Conservation (phyloP, 1,140 invertebrate species). For the Grapholita molesta region DNA sequence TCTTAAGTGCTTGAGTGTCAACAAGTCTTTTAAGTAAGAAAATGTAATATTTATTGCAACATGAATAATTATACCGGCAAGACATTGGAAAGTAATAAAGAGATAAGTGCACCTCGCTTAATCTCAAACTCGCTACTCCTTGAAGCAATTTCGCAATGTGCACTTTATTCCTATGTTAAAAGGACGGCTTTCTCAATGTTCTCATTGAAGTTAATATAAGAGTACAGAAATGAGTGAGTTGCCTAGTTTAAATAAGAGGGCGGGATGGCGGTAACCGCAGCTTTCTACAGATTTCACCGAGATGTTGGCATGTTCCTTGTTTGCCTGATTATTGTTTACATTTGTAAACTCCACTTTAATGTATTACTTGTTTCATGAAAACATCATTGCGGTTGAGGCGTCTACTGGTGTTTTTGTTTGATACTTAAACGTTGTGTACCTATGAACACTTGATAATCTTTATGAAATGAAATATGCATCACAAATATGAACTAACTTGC, state of each 20-base stretch:
- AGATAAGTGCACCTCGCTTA: conserved; percentile 7
- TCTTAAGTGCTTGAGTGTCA: not conserved
- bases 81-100: conserved; percentile 11
- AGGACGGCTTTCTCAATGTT: not conserved
- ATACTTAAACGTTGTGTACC: not conserved
- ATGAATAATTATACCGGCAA: conserved; percentile 4
- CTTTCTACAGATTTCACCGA: conserved; percentile 51
- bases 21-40: not conserved
- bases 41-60: not conserved
- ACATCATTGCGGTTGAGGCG: not conserved
- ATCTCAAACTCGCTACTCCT: not conserved
- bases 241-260: conserved; percentile 54
- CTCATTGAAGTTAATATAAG: conserved; percentile 33
- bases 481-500: too few species aligned
- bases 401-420: not conserved
- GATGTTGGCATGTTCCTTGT: not conserved
- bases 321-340: not conserved
- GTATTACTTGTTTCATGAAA: not conserved
- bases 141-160: not conserved
- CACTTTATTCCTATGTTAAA: not conserved
- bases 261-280: conserved; percentile 42
- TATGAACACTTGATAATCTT: not conserved
- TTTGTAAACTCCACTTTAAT: conserved; percentile 6
- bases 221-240: conserved; percentile 22
- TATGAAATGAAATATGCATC: too few species aligned